Evolutionary conservation across 2,113 vertebrate species (phyloP).

Genomic region (Synodontis membranacea): DNA sequence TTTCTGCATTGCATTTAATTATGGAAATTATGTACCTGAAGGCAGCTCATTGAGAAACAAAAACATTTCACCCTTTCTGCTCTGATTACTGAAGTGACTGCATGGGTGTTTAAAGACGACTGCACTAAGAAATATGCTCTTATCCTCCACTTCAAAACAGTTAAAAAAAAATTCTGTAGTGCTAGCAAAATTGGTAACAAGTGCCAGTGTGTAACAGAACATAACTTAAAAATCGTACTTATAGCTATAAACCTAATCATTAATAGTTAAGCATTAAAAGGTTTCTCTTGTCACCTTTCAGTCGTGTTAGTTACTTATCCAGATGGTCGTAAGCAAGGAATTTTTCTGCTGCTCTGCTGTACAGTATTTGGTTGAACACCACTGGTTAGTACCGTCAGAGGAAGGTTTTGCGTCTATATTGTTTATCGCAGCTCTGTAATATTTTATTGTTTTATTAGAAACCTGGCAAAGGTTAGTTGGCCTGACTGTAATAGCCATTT

Average conservation of each 20-base stretch:
- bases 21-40: background rate
- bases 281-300: background rate
- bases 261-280: background rate
- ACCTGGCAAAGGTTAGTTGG: constrained; percentile 38
- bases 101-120: background rate
- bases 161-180: background rate
- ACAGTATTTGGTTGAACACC: background rate
- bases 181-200: background rate
- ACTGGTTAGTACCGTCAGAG: background rate
- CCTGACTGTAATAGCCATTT: constrained; percentile 46
- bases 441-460: constrained; percentile 42
- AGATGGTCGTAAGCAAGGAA: no score
- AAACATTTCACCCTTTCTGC: background rate
- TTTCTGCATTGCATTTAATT: background rate
- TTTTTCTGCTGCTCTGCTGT: background rate
- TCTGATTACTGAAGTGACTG: background rate
- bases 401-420: background rate
- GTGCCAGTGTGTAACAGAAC: background rate
- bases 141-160: background rate
- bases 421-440: background rate
- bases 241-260: background rate
- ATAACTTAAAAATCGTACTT: background rate
- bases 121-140: background rate
- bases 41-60: background rate
- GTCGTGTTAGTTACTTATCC: background rate